phyloP scores from a whole-genome alignment of 2,888 invertebrate species.

The Drosophila aldrichi region DNA sequence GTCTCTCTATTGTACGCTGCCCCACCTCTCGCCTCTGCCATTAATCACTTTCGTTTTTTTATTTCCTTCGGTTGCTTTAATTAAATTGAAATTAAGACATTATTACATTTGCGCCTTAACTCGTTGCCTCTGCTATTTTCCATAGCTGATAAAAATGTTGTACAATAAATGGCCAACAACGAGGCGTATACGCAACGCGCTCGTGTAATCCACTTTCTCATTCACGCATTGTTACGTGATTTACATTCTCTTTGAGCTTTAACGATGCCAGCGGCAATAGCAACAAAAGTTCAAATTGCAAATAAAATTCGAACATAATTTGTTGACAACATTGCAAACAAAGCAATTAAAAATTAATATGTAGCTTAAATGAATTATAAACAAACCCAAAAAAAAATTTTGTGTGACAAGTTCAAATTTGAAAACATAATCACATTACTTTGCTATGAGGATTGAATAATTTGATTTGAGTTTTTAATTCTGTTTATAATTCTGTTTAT shows the following conservation, averaged over 20 bases:
- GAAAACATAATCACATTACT: too few relatives aligned
- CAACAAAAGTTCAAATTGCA: conserved; percentile 3
- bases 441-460: background rate
- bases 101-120: conserved; percentile 21
- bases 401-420: background rate
- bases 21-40: background rate
- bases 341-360: background rate
- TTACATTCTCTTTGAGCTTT: conserved; percentile 13
- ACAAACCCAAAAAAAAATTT: conserved; percentile 23
- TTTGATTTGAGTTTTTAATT: background rate
- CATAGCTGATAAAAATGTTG: conserved; percentile 10
- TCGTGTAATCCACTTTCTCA: conserved; percentile 20
- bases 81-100: conserved; percentile 62
- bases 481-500: background rate
- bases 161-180: conserved; percentile 17
- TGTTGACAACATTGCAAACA: background rate
- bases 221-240: conserved; percentile 8
- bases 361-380: conserved; percentile 12
- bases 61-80: conserved; percentile 46
- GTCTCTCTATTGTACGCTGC: conserved; percentile 1
- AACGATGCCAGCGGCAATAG: background rate
- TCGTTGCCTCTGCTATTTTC: background rate
- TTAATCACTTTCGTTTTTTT: conserved; percentile 8
- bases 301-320: conserved; percentile 4
- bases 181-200: conserved; percentile 23